phyloP scores from a whole-genome alignment of 2,888 invertebrate species.

The Volucella zonaria region DNA sequence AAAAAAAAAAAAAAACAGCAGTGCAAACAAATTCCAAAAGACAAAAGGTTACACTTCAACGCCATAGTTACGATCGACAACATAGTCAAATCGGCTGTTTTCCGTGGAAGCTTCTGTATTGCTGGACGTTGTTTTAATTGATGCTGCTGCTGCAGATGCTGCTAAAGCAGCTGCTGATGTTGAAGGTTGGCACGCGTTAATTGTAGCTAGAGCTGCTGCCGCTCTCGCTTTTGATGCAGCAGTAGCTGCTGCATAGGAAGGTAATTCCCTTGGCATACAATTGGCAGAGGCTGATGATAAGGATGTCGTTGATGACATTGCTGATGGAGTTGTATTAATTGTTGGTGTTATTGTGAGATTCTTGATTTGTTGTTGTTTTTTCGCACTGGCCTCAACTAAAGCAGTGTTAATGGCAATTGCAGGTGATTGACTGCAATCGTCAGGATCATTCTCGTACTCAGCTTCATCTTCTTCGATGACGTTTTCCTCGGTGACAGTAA shows the following conservation, averaged over 20 bases:
- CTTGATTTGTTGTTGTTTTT: constrained; percentile 77
- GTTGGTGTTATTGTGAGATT: constrained; percentile 78
- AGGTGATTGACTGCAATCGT: constrained; percentile 75
- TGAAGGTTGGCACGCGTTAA: constrained; percentile 67
- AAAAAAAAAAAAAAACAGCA: constrained; percentile 41
- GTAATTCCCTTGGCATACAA: constrained; percentile 64
- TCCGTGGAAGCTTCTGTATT: constrained; percentile 79
- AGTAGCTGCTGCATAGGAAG: constrained; percentile 69
- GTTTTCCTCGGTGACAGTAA: constrained; percentile 82
- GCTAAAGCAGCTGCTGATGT: constrained; percentile 70
- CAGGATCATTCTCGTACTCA: constrained; percentile 77
- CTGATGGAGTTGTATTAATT: constrained; percentile 67
- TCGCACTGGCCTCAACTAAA: constrained; percentile 81
- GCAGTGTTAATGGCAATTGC: constrained; percentile 81
- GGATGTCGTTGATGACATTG: constrained; percentile 33
- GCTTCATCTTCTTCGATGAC: constrained; percentile 79
- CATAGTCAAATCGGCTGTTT: constrained; percentile 88
- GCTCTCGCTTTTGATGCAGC: constrained; percentile 57
- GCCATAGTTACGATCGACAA: constrained; percentile 91
- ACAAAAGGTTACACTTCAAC: constrained; percentile 88
- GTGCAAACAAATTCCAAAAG: constrained; percentile 39
- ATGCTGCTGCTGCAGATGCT: constrained; percentile 49
- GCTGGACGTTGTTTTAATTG: constrained; percentile 43
- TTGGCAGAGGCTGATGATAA: constrained; percentile 60
- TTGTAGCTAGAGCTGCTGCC: constrained; percentile 72